Percentiles rank a stretch among this genome's conserved stretches.
phyloP scores from a whole-genome alignment of 2,888 invertebrate genomes.

The Lithophane ornitopus region DNA sequence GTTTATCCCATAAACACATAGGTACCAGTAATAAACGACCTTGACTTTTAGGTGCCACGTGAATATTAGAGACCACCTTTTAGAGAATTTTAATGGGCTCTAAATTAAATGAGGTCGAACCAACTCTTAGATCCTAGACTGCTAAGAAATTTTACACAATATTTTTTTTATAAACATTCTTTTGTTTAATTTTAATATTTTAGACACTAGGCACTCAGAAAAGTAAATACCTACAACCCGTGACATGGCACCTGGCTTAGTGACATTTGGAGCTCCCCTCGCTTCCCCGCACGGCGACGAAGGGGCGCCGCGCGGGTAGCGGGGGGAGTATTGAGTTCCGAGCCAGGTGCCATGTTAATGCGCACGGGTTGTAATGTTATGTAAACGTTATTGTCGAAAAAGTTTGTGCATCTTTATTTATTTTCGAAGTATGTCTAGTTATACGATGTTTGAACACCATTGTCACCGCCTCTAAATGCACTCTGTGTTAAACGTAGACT shows the following conservation, averaged over 20 bases:
- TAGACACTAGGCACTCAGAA: slow-evolving; percentile 11
- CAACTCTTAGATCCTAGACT: slow-evolving; percentile 2
- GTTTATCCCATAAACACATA: slow-evolving; percentile 42
- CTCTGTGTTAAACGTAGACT: background rate
- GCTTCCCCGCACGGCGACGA: no score
- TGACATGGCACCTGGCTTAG: no score
- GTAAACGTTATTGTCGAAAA: slow-evolving; percentile 15
- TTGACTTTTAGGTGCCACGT: slow-evolving; percentile 46
- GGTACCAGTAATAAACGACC: slow-evolving; percentile 34
- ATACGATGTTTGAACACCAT: background rate
- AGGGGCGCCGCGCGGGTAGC: no score
- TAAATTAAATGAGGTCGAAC: slow-evolving; percentile 28
- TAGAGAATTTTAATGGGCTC: slow-evolving; percentile 21
- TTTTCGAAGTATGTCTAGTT: background rate
- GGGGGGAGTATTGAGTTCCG: no score
- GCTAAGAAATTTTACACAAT: slow-evolving; percentile 1
- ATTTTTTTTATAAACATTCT: slow-evolving; percentile 19
- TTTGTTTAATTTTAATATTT: slow-evolving; percentile 16
- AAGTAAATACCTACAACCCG: slow-evolving; percentile 34
- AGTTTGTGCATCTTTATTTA: slow-evolving; percentile 1
- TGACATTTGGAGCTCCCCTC: no score
- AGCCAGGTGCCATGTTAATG: no score
- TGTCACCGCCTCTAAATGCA: background rate
- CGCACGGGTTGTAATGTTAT: no score
- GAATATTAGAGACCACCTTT: slow-evolving; percentile 22